phyloP scores from a whole-genome alignment of 2,113 vertebrate genomes.

The Tragelaphus strepsiceros region DNA sequence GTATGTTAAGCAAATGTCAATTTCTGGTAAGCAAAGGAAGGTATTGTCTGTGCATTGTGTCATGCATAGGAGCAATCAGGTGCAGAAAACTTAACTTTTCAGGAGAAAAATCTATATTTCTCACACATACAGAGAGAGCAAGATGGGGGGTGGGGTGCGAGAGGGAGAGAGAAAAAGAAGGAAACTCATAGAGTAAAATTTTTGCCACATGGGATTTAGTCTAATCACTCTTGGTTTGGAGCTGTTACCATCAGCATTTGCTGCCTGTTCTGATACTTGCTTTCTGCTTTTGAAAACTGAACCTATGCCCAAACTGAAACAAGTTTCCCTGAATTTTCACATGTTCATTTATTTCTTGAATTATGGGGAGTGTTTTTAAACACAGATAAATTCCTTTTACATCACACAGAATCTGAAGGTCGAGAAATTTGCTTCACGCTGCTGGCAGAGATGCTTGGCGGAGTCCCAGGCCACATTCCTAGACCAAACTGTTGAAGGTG shows the following conservation, averaged over 20 bases:
- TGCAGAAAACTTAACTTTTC: background rate
- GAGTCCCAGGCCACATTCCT: constrained; percentile 43
- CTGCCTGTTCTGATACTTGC: constrained; percentile 21
- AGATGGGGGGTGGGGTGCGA: too few relatives aligned
- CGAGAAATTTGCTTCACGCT: background rate
- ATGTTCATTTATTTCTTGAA: constrained; percentile 41
- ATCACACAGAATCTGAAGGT: background rate
- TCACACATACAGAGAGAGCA: background rate
- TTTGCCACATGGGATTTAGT: background rate
- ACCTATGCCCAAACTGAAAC: constrained; percentile 39
- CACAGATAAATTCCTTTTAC: constrained; percentile 38
- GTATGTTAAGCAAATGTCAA: background rate
- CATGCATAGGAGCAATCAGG: background rate
- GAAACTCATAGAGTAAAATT: background rate
- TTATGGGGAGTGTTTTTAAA: constrained; percentile 37
- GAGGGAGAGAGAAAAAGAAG: background rate
- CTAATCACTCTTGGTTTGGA: background rate
- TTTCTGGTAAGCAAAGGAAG: constrained; percentile 20
- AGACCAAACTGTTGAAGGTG: constrained; percentile 44
- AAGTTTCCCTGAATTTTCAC: constrained; percentile 41
- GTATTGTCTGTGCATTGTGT: background rate
- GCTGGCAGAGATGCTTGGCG: constrained; percentile 19
- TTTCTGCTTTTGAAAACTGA: constrained; percentile 46
- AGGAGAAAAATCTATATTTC: background rate
- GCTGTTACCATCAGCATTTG: background rate